Evolutionary conservation across 2,797 vertebrate genomes (phyloP).

Genomic region (Enteromius afrohamiltoni): DNA sequence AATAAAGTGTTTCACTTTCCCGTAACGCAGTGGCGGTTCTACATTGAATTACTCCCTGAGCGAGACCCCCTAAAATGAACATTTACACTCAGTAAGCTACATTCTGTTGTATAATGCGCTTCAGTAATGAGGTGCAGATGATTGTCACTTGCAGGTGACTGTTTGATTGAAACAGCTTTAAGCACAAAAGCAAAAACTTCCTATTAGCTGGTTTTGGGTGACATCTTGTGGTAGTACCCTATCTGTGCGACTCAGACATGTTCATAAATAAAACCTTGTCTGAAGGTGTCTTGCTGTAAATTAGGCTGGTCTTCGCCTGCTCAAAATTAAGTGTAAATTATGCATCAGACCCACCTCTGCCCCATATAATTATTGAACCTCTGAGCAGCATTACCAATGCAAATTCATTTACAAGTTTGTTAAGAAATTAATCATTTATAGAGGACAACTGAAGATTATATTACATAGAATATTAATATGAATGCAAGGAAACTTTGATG

Average conservation of each 20-base stretch:
- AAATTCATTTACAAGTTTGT: not conserved
- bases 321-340: not conserved
- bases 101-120: no score
- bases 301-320: no score
- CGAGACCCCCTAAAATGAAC: no score
- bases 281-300: not conserved
- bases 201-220: not conserved
- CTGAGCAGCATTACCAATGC: not conserved
- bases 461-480: not conserved
- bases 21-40: no score
- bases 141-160: no score
- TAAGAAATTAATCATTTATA: not conserved
- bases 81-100: no score
- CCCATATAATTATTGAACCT: not conserved
- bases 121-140: no score
- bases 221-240: conserved; percentile 24
- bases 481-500: not conserved
- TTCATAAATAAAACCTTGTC: conserved; percentile 5
- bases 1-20: no score
- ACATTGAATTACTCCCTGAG: no score
- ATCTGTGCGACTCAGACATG: not conserved
- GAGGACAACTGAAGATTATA: not conserved
- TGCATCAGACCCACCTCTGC: not conserved
- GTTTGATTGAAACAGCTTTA: not conserved
- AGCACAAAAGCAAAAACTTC: not conserved